These are phyloP conservation scores for Xiphorhynchus erythropygius DNA, from an alignment of 2,797 vertebrate genomes.

Conservation along the genomic window DNA sequence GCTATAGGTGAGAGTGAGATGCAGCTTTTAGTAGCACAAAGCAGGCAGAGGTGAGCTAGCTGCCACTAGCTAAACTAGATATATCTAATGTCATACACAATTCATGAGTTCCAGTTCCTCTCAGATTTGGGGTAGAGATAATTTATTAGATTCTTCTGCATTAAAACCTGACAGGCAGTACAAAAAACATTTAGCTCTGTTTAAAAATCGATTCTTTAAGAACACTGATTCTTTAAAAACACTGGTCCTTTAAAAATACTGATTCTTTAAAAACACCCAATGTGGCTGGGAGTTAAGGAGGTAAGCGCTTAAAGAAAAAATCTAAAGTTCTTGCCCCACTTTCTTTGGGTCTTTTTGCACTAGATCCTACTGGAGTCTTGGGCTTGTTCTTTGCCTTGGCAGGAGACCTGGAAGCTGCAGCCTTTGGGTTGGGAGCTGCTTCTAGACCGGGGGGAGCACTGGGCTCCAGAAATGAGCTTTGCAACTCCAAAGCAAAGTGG, in stretches of 20 bases:
- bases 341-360: conserved; percentile 80
- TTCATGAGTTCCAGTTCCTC: not conserved
- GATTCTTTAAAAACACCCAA: not conserved
- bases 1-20: not conserved
- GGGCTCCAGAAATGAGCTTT: conserved; percentile 81
- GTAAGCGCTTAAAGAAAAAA: conserved; percentile 87
- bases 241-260: not conserved
- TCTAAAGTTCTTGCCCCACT: conserved; percentile 81
- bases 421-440: not conserved
- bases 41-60: not conserved
- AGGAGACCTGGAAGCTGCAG: conserved; percentile 45
- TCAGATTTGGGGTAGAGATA: not conserved
- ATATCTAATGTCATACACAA: not conserved
- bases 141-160: conserved; percentile 23
- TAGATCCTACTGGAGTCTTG: conserved; percentile 75
- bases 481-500: conserved; percentile 92
- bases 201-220: not conserved
- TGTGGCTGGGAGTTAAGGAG: conserved; percentile 44
- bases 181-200: not conserved
- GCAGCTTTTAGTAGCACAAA: not conserved
- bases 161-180: not conserved
- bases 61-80: not conserved
- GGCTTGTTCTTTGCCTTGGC: conserved; percentile 79
- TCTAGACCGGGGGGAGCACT: not conserved
- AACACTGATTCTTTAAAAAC: not conserved